Evolutionary conservation across 2,113 vertebrate species (phyloP).

Genomic region (Chloroceryle aenea): DNA sequence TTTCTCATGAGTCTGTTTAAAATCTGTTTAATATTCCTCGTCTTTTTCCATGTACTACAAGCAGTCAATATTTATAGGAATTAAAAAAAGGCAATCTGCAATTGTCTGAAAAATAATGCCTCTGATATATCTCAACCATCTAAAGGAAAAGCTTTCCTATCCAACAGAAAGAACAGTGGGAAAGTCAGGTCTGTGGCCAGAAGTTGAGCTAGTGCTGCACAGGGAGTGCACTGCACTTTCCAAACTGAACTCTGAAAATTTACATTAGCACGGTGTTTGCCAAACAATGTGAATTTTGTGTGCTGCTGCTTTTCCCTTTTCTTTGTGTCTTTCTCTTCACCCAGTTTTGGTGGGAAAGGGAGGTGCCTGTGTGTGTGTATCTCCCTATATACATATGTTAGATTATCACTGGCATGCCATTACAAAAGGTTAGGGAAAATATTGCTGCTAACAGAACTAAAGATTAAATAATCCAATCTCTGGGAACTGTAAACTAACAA

Average conservation of each 20-base stretch:
- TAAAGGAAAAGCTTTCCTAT: conserved; percentile 33
- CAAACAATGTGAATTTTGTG: neutral
- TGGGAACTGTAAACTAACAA: conserved; percentile 78
- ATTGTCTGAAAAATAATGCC: neutral
- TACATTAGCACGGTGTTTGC: neutral
- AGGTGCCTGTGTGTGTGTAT: neutral
- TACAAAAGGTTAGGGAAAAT: conserved; percentile 71
- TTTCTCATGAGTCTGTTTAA: neutral
- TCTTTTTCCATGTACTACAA: neutral
- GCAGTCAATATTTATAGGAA: neutral
- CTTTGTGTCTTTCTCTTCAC: neutral
- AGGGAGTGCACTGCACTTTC: neutral
- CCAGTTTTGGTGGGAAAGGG: neutral
- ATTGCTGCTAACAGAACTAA: conserved; percentile 71
- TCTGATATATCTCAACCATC: neutral
- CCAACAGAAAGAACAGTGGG: neutral
- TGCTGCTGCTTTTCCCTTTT: neutral
- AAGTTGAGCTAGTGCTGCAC: neutral
- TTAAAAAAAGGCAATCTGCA: neutral
- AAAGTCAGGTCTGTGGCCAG: neutral
- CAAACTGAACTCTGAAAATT: conserved; percentile 23
- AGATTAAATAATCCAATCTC: conserved; percentile 69
- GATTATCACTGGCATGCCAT: conserved; percentile 55
- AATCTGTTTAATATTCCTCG: neutral
- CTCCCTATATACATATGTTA: conserved; percentile 57